Evolutionary conservation across 1,140 invertebrate species (phyloP).

Genomic region (Monochamus saltuarius): DNA sequence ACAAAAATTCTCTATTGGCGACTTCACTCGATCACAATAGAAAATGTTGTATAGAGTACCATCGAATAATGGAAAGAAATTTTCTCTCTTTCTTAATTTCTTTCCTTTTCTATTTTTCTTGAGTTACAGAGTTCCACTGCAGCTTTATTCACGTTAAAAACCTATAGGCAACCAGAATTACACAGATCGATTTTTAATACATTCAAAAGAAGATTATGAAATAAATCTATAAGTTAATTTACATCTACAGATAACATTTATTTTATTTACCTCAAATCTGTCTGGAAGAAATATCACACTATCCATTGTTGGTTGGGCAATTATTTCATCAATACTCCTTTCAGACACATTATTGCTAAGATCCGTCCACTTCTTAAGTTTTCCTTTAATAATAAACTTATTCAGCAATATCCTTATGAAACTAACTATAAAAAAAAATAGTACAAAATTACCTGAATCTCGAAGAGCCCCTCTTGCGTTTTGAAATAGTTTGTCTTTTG

Average conservation of each 20-base stretch:
- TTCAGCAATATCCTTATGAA: not conserved
- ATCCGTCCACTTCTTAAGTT: not conserved
- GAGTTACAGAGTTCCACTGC: no score
- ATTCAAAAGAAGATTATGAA: no score
- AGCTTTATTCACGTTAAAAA: no score
- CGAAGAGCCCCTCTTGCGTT: not conserved
- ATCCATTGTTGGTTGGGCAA: slow-evolving; percentile 17
- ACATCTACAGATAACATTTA: not conserved
- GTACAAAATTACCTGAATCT: slow-evolving; percentile 4
- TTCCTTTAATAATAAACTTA: not conserved
- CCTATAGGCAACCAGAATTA: not conserved
- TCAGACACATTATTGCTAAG: not conserved
- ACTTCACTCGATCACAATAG: no score
- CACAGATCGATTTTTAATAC: not conserved
- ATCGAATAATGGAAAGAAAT: no score
- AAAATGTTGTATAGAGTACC: no score
- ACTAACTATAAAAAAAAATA: slow-evolving; percentile 3
- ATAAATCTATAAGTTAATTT: no score
- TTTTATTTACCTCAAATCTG: slow-evolving; percentile 23
- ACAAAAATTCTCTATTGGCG: no score
- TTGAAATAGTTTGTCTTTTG: slow-evolving; percentile 13
- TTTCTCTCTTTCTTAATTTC: no score
- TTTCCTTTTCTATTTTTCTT: no score
- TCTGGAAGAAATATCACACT: slow-evolving; percentile 25
- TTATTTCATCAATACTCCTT: no score